These are phyloP conservation scores for Magallana nippona DNA, from an alignment of 2,888 invertebrate species.

Conservation along the genomic window DNA sequence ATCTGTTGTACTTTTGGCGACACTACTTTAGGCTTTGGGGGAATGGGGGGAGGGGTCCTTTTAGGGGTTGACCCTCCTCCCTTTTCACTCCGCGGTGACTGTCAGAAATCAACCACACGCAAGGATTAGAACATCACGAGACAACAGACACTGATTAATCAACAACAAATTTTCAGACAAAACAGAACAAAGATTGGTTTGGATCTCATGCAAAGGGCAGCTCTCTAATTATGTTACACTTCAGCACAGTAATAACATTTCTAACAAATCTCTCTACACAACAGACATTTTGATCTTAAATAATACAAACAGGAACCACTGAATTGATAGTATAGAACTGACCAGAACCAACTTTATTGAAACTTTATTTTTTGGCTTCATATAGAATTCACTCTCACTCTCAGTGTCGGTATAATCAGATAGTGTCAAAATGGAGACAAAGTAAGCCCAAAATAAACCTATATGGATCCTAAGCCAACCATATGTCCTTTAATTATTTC, in stretches of 20 bases:
- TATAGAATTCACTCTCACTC: no score
- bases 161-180: background rate
- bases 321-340: no score
- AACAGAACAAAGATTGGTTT: background rate
- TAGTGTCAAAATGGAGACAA: no score
- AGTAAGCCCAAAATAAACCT: no score
- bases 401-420: no score
- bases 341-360: no score
- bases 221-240: background rate
- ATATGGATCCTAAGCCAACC: no score
- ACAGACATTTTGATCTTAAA: no score
- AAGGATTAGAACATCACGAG: constrained; percentile 18
- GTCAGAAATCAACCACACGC: constrained; percentile 43
- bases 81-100: constrained; percentile 44
- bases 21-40: constrained; percentile 57
- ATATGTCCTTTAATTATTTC: no score
- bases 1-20: constrained; percentile 49
- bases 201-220: background rate
- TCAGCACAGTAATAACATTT: background rate
- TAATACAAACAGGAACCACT: no score
- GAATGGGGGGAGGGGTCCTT: constrained; percentile 59
- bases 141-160: constrained; percentile 14
- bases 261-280: no score
- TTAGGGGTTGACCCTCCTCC: constrained; percentile 37
- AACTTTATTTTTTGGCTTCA: no score